Percentiles rank a stretch among this genome's conserved stretches.
phyloP scores from a whole-genome alignment of 2,888 invertebrate species.

The Nesidiocoris tenuis region DNA sequence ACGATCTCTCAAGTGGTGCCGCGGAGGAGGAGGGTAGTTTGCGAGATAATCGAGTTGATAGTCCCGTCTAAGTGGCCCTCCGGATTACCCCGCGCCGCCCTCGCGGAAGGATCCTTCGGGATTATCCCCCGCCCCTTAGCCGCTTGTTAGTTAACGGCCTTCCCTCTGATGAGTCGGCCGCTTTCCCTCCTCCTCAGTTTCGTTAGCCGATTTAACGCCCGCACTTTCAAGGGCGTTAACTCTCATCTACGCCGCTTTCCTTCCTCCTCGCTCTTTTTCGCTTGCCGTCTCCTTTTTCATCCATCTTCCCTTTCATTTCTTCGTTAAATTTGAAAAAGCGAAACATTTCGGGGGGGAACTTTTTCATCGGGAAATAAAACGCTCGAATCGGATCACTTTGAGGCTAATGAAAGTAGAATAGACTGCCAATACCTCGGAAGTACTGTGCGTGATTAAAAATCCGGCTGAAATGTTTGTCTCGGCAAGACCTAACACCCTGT shows the following conservation, averaged over 20 bases:
- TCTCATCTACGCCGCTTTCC: not conserved
- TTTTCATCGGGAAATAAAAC: too few relatives aligned
- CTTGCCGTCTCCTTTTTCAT: not conserved
- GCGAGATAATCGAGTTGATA: slow-evolving; percentile 43
- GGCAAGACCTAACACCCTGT: too few relatives aligned
- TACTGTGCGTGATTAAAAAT: too few relatives aligned
- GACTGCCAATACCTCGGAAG: too few relatives aligned
- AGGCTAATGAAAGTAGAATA: too few relatives aligned
- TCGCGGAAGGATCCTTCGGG: slow-evolving; percentile 3
- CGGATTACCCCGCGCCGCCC: slow-evolving; percentile 27
- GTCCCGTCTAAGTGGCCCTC: slow-evolving; percentile 37
- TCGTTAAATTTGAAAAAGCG: too few relatives aligned
- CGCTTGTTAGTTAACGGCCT: slow-evolving; percentile 35
- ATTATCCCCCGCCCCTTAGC: slow-evolving; percentile 9
- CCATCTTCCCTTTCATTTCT: too few relatives aligned
- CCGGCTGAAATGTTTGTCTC: too few relatives aligned
- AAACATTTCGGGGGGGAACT: too few relatives aligned
- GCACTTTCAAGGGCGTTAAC: slow-evolving; percentile 12
- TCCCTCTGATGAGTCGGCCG: slow-evolving; percentile 38
- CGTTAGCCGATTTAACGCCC: slow-evolving; percentile 26
- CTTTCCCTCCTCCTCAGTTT: slow-evolving; percentile 3
- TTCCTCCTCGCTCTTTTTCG: not conserved
- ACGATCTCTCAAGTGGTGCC: not conserved
- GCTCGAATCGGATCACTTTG: too few relatives aligned
- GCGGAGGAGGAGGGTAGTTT: slow-evolving; percentile 27